Evolutionary conservation across 1,140 invertebrate genomes (phyloP).

Genomic region (Linepithema humile): DNA sequence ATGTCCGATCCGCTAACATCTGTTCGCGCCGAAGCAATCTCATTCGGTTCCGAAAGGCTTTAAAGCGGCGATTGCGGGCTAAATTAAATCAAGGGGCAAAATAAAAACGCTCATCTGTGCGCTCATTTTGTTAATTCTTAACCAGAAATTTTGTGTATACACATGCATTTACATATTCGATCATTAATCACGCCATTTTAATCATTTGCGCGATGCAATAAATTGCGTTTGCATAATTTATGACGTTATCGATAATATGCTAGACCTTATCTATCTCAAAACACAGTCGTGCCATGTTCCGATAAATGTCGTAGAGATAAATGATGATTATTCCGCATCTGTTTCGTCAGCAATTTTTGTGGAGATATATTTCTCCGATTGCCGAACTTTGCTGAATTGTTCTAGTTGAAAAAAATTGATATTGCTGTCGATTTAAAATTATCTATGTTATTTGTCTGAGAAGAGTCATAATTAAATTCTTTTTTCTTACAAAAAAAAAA

Average conservation of each 20-base stretch:
- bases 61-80: not conserved
- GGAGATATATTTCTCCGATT: not conserved
- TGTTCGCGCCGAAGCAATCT: not conserved
- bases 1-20: constrained; percentile 7
- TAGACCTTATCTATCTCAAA: constrained; percentile 15
- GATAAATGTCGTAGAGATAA: constrained; percentile 18
- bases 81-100: constrained; percentile 10
- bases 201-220: constrained; percentile 9
- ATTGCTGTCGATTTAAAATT: not conserved
- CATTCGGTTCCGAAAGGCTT: not conserved
- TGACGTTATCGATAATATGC: constrained; percentile 28
- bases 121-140: not conserved
- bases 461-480: too few relatives aligned
- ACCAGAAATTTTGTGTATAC: not conserved
- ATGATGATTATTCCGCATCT: not conserved
- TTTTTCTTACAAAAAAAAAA: too few relatives aligned
- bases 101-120: not conserved
- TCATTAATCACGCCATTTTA: constrained; percentile 20
- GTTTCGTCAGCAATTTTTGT: not conserved
- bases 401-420: not conserved
- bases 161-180: not conserved
- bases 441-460: not conserved
- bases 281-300: not conserved
- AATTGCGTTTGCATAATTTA: constrained; percentile 44
- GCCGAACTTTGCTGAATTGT: not conserved